phyloP scores from a whole-genome alignment of 2,888 invertebrate species.

The Lasioglossum zephyrum region DNA sequence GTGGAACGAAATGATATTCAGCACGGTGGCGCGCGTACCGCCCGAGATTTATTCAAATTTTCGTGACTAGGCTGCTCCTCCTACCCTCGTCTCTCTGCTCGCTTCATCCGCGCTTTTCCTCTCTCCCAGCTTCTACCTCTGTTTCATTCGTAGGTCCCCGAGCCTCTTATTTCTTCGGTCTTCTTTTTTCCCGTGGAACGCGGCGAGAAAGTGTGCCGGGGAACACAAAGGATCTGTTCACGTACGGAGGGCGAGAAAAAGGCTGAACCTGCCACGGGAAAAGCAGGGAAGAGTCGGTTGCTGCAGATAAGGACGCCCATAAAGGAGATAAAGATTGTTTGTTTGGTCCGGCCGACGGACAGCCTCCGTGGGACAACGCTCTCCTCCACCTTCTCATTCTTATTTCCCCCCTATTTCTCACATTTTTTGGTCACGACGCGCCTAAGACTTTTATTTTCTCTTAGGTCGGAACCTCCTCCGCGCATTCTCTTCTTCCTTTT shows the following conservation, averaged over 20 bases:
- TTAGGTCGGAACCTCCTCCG: not conserved
- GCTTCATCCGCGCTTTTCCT: constrained; percentile 2
- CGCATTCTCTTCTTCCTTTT: not conserved
- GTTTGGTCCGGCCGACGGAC: constrained; percentile 71
- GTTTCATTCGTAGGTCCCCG: constrained; percentile 11
- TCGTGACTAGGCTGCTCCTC: constrained; percentile 33
- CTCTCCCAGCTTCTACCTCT: not conserved
- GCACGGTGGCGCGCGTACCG: constrained; percentile 23
- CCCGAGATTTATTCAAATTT: constrained; percentile 68
- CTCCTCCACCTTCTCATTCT: constrained; percentile 29
- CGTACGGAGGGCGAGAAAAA: constrained; percentile 58
- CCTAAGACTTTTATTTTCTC: constrained; percentile 6
- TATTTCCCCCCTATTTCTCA: constrained; percentile 33
- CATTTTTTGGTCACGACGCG: constrained; percentile 22
- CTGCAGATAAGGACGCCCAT: constrained; percentile 70
- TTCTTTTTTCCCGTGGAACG: constrained; percentile 3
- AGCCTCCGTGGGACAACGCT: constrained; percentile 60
- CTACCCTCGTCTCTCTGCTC: constrained; percentile 9
- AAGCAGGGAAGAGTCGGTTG: constrained; percentile 60
- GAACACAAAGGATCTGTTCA: constrained; percentile 66
- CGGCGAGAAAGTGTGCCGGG: constrained; percentile 63
- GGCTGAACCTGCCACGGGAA: constrained; percentile 54
- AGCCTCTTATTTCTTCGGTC: constrained; percentile 28
- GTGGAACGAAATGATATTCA: constrained; percentile 63
- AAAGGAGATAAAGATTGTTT: constrained; percentile 77